Percentiles rank a stretch among this genome's conserved stretches.
Conservation (phyloP, 2,113 vertebrate species). For the Corynorhinus townsendii region DNA sequence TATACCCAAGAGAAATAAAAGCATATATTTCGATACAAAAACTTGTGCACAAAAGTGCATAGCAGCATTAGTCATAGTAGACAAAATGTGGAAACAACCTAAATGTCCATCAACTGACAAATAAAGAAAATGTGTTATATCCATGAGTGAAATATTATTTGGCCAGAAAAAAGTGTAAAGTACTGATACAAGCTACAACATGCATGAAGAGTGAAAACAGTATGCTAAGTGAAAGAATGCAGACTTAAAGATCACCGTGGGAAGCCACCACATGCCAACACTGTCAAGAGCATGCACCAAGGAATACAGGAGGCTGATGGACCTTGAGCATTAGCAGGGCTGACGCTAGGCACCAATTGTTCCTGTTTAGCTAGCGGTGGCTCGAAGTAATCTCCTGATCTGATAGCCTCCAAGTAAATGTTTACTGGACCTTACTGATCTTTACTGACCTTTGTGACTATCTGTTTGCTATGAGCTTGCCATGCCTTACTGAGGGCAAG, state of each 20-base stretch:
- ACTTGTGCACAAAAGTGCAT: not conserved
- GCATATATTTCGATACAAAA: not conserved
- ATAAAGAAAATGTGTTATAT: not conserved
- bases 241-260: not conserved
- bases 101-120: not conserved
- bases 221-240: not conserved
- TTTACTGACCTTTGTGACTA: no score
- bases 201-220: not conserved
- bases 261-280: no score
- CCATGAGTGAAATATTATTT: not conserved
- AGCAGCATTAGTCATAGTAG: not conserved
- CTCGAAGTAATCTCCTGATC: no score
- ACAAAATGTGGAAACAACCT: not conserved
- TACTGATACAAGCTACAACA: not conserved
- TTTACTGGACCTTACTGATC: no score
- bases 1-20: not conserved
- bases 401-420: no score
- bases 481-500: no score
- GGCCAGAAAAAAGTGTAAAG: not conserved
- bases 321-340: no score
- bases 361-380: no score
- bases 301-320: no score
- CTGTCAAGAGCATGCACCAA: no score
- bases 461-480: no score
- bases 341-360: no score